phyloP scores from a whole-genome alignment of 2,888 invertebrate genomes.

The Atrina japonica region DNA sequence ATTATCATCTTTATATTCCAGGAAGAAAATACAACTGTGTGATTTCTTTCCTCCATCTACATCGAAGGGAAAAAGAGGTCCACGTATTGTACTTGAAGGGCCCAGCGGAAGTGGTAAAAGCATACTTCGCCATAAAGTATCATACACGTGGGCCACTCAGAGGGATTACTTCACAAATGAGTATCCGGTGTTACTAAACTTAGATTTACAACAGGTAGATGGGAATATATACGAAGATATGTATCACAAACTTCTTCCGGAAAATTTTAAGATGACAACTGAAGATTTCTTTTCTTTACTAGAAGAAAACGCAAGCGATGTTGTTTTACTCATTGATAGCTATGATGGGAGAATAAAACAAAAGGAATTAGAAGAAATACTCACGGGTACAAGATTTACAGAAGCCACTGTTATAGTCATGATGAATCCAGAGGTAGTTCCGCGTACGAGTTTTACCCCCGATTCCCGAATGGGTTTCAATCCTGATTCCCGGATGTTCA shows the following conservation, averaged over 20 bases:
- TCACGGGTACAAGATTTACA: conserved; percentile 55
- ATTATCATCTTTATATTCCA: conserved; percentile 41
- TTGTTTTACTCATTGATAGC: conserved; percentile 72
- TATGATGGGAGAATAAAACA: conserved; percentile 55
- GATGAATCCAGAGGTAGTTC: conserved; percentile 54
- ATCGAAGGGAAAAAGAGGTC: conserved; percentile 55
- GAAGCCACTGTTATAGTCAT: conserved; percentile 64
- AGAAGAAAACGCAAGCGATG: conserved; percentile 60
- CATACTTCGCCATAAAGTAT: conserved; percentile 65
- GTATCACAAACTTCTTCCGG: conserved; percentile 63
- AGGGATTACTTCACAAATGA: conserved; percentile 55
- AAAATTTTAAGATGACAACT: conserved; percentile 58
- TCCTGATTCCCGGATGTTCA: conserved; percentile 61
- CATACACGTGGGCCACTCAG: conserved; percentile 71
- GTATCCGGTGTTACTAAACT: conserved; percentile 60
- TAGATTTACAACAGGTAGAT: conserved; percentile 54
- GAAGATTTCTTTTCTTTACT: conserved; percentile 69
- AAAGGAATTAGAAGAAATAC: conserved; percentile 54
- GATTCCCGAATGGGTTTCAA: too few species aligned
- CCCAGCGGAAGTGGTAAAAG: conserved; percentile 75
- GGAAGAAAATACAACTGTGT: conserved; percentile 54
- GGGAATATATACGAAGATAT: conserved; percentile 55
- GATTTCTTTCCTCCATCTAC: conserved; percentile 59
- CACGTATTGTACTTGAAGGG: conserved; percentile 71
- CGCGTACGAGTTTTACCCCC: conserved; percentile 26